Evolutionary conservation across 2,888 invertebrate genomes (phyloP).

Genomic region (Meganola albula): DNA sequence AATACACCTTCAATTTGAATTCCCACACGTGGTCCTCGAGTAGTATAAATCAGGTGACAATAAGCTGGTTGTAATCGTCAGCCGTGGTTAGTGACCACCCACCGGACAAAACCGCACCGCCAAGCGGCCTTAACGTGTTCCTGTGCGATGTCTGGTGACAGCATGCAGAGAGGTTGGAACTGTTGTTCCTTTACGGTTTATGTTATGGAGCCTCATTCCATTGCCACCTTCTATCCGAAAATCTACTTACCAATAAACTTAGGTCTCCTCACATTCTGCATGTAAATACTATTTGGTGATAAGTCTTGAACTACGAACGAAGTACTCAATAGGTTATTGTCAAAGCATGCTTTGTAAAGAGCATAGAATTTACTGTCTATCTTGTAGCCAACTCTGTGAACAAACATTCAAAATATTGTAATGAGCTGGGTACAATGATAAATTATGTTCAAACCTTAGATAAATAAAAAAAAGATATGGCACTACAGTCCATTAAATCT

Average conservation of each 20-base stretch:
- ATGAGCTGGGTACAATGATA: no score
- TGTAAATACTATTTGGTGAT: constrained; percentile 30
- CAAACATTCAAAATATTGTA: no score
- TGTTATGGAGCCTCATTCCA: no score
- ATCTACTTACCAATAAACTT: constrained; percentile 42
- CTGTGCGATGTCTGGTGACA: no score
- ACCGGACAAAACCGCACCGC: background rate
- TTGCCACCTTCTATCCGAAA: background rate
- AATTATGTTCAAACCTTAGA: no score
- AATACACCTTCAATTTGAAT: no score
- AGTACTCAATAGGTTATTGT: constrained; percentile 34
- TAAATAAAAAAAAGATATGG: no score
- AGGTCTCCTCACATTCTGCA: constrained; percentile 32
- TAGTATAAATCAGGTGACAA: no score
- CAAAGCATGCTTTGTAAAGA: constrained; percentile 56
- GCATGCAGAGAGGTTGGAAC: background rate
- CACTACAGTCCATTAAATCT: no score
- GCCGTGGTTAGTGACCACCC: background rate
- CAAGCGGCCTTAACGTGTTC: background rate
- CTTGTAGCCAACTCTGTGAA: constrained; percentile 54
- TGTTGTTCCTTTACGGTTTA: background rate
- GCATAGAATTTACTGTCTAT: constrained; percentile 35
- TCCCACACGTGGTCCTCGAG: no score
- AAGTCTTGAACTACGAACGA: constrained; percentile 46
- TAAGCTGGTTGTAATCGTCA: no score